Conservation (phyloP, 2,113 vertebrate species). For the Neolamprologus longior region DNA sequence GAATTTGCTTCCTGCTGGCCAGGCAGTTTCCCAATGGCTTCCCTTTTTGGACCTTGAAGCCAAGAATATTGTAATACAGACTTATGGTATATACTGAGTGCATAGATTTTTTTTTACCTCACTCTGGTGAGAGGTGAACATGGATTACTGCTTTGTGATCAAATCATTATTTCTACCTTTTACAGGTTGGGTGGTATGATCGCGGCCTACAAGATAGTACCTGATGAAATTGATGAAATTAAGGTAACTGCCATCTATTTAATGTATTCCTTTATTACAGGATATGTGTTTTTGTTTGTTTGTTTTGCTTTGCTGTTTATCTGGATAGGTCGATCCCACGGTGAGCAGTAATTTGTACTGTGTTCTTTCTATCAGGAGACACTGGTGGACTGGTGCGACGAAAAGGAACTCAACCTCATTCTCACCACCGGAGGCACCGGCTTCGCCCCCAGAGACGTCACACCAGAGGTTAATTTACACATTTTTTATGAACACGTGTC, state of each 20-base stretch:
- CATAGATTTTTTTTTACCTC: neutral
- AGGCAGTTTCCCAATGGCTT: neutral
- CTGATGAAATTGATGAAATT: constrained; percentile 98
- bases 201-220: constrained; percentile 98
- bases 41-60: neutral
- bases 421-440: constrained; percentile 97
- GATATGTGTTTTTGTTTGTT: neutral
- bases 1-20: neutral
- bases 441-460: constrained; percentile 96
- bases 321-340: neutral
- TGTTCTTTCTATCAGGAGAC: constrained; percentile 79
- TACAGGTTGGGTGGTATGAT: constrained; percentile 96
- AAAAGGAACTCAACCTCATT: constrained; percentile 98
- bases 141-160: neutral
- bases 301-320: neutral
- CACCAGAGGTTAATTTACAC: constrained; percentile 84
- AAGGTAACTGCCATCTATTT: constrained; percentile 72
- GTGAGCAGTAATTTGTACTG: neutral
- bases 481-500: neutral
- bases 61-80: neutral
- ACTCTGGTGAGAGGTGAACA: neutral
- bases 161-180: constrained; percentile 36
- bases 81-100: neutral
- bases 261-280: neutral
- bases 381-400: constrained; percentile 96